Conservation (phyloP, 2,113 vertebrate species). For the Seriola rivoliana region DNA sequence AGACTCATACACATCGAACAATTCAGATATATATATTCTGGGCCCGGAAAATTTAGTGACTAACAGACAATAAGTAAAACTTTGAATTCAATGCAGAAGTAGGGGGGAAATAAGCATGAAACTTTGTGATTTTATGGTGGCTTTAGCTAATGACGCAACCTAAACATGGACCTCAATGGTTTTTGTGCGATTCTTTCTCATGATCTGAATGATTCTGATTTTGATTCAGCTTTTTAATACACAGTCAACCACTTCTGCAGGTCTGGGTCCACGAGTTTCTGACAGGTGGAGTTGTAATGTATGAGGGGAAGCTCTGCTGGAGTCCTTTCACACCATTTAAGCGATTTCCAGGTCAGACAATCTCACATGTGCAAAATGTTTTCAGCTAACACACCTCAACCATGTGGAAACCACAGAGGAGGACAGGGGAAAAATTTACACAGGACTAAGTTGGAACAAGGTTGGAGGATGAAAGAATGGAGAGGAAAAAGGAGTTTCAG, state of each 20-base stretch:
- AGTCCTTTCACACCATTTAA: conserved; percentile 81
- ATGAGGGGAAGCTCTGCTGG: conserved; percentile 77
- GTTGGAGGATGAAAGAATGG: conserved; percentile 2
- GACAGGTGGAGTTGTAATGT: conserved; percentile 69
- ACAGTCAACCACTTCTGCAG: conserved; percentile 14
- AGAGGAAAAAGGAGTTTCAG: no score
- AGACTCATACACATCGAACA: no score
- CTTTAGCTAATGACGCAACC: background rate
- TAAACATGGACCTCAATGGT: background rate
- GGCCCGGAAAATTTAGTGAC: no score
- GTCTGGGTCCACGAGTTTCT: background rate
- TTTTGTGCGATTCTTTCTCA: background rate
- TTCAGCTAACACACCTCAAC: conserved; percentile 47
- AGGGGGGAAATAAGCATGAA: background rate
- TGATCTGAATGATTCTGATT: background rate
- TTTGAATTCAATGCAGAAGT: background rate
- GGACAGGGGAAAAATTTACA: conserved; percentile 3
- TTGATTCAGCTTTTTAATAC: conserved; percentile 8
- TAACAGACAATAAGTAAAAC: no score
- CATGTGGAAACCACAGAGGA: conserved; percentile 42
- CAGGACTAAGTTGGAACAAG: background rate
- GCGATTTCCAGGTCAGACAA: conserved; percentile 79
- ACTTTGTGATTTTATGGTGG: background rate
- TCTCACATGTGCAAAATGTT: conserved; percentile 79
- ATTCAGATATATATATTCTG: no score